Evolutionary conservation across 2,113 vertebrate species (phyloP).

Genomic region (Glaucidium brasilianum): DNA sequence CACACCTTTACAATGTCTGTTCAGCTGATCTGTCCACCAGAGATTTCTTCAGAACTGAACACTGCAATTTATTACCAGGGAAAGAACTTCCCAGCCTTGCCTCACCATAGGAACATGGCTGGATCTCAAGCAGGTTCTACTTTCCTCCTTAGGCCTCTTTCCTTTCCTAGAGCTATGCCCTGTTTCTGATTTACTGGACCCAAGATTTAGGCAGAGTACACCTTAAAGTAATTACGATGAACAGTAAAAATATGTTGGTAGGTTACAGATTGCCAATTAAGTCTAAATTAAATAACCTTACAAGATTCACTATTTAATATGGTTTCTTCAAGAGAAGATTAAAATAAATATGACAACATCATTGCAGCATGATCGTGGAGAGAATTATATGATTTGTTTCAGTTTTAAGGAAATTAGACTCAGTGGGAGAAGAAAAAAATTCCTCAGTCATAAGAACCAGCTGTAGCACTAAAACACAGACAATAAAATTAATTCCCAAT

Average conservation of each 20-base stretch:
- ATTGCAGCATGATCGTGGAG: not conserved
- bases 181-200: not conserved
- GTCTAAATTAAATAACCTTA: not conserved
- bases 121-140: not conserved
- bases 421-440: not conserved
- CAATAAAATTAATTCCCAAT: not conserved
- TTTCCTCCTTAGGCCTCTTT: not conserved
- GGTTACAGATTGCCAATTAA: not conserved
- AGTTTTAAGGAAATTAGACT: not conserved
- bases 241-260: not conserved
- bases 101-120: not conserved
- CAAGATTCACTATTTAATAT: not conserved
- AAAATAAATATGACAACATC: slow-evolving; percentile 7
- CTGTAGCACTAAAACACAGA: not conserved
- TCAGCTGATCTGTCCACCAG: not conserved
- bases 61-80: not conserved
- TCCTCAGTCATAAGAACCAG: not conserved
- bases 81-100: not conserved
- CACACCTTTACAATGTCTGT: not conserved
- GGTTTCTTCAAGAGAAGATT: not conserved
- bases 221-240: not conserved
- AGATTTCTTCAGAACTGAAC: not conserved
- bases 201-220: not conserved
- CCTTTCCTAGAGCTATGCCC: not conserved
- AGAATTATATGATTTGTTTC: not conserved